Percentiles rank a stretch among this genome's conserved stretches.
These are phyloP conservation scores for Lepidochitona cinerea DNA, from an alignment of 2,888 invertebrate genomes.

Conservation along the genomic window DNA sequence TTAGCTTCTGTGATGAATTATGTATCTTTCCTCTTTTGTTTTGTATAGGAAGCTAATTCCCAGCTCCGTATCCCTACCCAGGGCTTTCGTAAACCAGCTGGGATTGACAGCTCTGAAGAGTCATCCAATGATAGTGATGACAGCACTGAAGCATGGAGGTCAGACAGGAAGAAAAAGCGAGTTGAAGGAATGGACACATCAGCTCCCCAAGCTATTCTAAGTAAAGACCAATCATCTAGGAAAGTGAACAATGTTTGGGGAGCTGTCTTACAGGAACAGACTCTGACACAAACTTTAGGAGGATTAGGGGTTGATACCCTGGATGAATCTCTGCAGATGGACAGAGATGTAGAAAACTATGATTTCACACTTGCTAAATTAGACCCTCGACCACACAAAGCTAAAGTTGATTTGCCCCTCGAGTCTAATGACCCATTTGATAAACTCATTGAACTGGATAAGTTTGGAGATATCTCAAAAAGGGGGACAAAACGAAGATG, in stretches of 20 bases:
- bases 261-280: conserved; percentile 81
- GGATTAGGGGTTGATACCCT: conserved; percentile 79
- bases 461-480: conserved; percentile 14
- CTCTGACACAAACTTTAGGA: conserved; percentile 83
- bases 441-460: conserved; percentile 32
- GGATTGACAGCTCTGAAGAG: neutral
- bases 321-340: conserved; percentile 74
- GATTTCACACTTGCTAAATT: conserved; percentile 43
- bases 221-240: neutral
- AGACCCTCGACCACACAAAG: conserved; percentile 33
- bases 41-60: too few relatives aligned
- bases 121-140: neutral
- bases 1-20: too few relatives aligned
- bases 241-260: conserved; percentile 86
- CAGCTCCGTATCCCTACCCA: too few relatives aligned
- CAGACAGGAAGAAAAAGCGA: conserved; percentile 39
- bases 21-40: too few relatives aligned
- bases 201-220: neutral
- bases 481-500: conserved; percentile 28
- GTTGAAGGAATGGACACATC: conserved; percentile 18
- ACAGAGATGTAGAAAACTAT: conserved; percentile 54
- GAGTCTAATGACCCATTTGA: conserved; percentile 38
- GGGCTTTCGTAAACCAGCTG: too few relatives aligned
- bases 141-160: conserved; percentile 18
- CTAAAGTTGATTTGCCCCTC: conserved; percentile 1